Evolutionary conservation across 2,797 vertebrate species (phyloP).

Genomic region (Chloroceryle inda): DNA sequence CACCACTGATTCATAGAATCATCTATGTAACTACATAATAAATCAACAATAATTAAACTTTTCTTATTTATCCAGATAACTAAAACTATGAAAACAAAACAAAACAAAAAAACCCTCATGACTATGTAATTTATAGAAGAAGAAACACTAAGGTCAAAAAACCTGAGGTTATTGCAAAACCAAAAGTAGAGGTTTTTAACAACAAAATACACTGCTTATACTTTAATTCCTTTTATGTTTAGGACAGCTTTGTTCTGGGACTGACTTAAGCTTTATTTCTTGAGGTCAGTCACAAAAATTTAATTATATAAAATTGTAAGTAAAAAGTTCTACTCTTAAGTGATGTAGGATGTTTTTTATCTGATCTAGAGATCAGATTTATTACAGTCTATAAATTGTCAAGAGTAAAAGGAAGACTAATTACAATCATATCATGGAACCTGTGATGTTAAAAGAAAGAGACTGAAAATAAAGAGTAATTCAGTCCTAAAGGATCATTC

Average conservation of each 20-base stretch:
- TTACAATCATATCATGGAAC: not conserved
- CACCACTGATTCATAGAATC: not conserved
- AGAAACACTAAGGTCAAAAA: not conserved
- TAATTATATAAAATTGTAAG: not conserved
- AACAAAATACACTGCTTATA: not conserved
- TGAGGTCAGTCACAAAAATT: not conserved
- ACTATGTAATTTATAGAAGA: not conserved
- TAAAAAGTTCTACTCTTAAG: not conserved
- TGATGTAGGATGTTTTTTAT: not conserved
- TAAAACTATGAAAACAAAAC: not conserved
- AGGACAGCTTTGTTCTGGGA: not conserved
- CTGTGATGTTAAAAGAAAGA: not conserved
- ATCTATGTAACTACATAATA: not conserved
- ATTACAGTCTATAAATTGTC: not conserved
- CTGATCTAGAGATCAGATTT: slow-evolving; percentile 22
- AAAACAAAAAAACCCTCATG: not conserved
- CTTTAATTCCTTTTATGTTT: not conserved
- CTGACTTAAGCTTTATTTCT: not conserved
- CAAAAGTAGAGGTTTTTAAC: not conserved
- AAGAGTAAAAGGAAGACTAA: not conserved
- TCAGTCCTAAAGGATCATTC: not conserved
- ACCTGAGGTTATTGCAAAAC: not conserved
- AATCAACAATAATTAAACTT: not conserved
- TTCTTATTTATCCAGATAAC: not conserved
- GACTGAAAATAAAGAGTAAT: not conserved